Percentiles rank a stretch among this genome's conserved stretches.
Conservation (phyloP, 2,888 invertebrate genomes). For the Piscicola geometra region DNA sequence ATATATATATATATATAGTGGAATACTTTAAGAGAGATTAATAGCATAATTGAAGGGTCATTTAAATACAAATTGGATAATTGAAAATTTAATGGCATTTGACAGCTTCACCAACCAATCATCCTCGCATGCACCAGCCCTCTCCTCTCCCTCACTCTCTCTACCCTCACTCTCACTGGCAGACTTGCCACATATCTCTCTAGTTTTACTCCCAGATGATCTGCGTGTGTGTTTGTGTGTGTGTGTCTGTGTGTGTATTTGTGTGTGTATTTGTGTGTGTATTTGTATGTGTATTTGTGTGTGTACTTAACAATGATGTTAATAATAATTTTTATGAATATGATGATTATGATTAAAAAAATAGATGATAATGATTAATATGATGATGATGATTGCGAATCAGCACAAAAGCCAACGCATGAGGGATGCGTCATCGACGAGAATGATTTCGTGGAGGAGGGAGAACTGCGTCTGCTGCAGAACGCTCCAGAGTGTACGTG, state of each 20-base stretch:
- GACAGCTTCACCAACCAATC: constrained; percentile 63
- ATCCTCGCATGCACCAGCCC: constrained; percentile 92
- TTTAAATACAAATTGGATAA: too few species aligned
- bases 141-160: constrained; percentile 84
- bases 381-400: not conserved
- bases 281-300: too few species aligned
- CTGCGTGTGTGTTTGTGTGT: constrained; percentile 46
- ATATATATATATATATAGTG: constrained; percentile 30
- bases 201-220: constrained; percentile 76
- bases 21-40: constrained; percentile 16
- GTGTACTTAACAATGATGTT: too few species aligned
- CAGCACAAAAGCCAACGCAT: constrained; percentile 30
- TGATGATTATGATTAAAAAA: not conserved
- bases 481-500: constrained; percentile 92
- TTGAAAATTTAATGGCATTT: too few species aligned
- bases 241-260: too few species aligned
- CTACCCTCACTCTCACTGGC: constrained; percentile 77
- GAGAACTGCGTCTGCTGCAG: constrained; percentile 86
- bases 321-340: not conserved
- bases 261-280: too few species aligned
- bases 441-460: constrained; percentile 84
- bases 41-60: too few species aligned
- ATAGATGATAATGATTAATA: not conserved
- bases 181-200: constrained; percentile 82
- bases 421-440: constrained; percentile 93